Conservation (phyloP, 2,888 invertebrate species). For the Drosophila subsilvestris region DNA sequence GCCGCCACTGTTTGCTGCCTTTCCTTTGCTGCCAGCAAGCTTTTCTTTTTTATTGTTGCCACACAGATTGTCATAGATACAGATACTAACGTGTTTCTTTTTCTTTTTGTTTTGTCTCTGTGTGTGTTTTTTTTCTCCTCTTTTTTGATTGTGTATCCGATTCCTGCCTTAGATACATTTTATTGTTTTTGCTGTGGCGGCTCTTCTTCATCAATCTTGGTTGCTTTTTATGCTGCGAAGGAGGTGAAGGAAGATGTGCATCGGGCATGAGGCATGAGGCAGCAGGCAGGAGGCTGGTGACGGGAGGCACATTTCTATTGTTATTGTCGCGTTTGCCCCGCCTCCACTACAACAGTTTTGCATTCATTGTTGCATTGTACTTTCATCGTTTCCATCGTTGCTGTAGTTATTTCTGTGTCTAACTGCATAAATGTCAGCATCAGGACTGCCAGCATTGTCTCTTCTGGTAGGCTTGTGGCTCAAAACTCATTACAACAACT, state of each 20-base stretch:
- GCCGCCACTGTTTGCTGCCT: background rate
- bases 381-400: background rate
- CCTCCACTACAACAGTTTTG: constrained; percentile 43
- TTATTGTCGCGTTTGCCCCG: constrained; percentile 48
- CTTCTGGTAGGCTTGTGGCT: constrained; percentile 54
- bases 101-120: background rate
- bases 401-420: constrained; percentile 59
- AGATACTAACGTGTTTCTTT: constrained; percentile 37
- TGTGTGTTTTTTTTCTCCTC: constrained; percentile 4
- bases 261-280: constrained; percentile 21
- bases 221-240: constrained; percentile 50
- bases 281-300: too few species aligned
- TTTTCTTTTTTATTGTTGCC: constrained; percentile 47
- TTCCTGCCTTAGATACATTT: constrained; percentile 62
- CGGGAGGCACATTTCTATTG: constrained; percentile 48
- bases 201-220: constrained; percentile 75
- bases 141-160: constrained; percentile 20
- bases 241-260: background rate
- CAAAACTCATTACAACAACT: constrained; percentile 43
- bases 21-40: constrained; percentile 10
- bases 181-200: constrained; percentile 66
- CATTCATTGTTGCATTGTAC: constrained; percentile 34
- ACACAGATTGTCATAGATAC: constrained; percentile 68
- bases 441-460: constrained; percentile 65
- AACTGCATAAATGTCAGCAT: constrained; percentile 75